phyloP scores from a whole-genome alignment of 1,140 invertebrate species.

The Papilio polyxenes region DNA sequence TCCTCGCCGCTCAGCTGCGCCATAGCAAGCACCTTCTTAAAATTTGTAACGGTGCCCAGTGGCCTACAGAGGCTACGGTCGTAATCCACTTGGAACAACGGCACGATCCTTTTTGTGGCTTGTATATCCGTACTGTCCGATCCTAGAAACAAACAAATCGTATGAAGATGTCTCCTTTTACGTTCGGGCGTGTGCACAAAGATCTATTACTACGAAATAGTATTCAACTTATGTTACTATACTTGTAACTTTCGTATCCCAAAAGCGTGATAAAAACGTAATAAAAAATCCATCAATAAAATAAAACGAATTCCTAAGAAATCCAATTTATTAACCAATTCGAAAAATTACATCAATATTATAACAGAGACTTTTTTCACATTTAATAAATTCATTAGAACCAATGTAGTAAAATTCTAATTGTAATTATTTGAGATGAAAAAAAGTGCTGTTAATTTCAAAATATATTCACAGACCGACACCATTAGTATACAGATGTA shows the following conservation, averaged over 20 bases:
- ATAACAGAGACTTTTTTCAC: background rate
- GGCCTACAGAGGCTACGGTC: slow-evolving; percentile 72
- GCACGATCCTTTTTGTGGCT: slow-evolving; percentile 77
- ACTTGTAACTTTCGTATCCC: background rate
- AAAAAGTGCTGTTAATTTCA: background rate
- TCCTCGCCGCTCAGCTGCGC: slow-evolving; percentile 34
- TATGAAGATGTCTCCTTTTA: slow-evolving; percentile 45
- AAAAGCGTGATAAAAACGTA: background rate
- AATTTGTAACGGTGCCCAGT: slow-evolving; percentile 64
- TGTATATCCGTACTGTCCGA: slow-evolving; percentile 54
- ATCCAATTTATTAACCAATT: background rate
- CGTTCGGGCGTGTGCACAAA: background rate
- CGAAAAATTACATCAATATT: background rate
- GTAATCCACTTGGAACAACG: slow-evolving; percentile 74
- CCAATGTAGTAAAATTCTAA: background rate
- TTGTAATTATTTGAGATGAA: background rate
- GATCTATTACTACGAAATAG: background rate
- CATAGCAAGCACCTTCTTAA: slow-evolving; percentile 56
- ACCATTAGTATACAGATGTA: background rate
- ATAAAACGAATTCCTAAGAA: background rate
- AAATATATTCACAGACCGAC: background rate
- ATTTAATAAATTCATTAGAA: background rate
- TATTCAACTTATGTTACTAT: background rate
- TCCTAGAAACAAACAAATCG: slow-evolving; percentile 75
- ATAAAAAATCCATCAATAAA: background rate